Evolutionary conservation across 2,888 invertebrate species (phyloP).

Genomic region (Cantharis flavilabris): DNA sequence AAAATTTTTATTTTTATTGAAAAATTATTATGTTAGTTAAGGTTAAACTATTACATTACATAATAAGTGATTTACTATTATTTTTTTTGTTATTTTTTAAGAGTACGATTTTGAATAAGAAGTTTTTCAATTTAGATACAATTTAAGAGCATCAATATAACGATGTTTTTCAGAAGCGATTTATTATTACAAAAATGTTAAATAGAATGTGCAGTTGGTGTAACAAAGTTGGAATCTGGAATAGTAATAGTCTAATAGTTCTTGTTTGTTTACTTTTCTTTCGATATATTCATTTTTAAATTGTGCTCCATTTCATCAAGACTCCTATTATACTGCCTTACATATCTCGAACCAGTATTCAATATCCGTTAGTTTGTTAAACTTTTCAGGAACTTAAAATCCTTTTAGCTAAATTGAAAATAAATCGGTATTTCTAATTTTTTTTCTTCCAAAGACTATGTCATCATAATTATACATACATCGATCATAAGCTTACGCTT

Average conservation of each 20-base stretch:
- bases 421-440: not conserved
- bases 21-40: no score
- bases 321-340: not conserved
- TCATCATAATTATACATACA: not conserved
- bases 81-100: no score
- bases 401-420: not conserved
- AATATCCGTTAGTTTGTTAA: not conserved
- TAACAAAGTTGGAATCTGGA: not conserved
- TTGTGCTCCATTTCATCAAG: not conserved
- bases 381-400: not conserved
- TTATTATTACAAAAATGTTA: not conserved
- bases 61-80: no score
- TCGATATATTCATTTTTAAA: not conserved
- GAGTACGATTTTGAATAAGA: no score
- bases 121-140: no score
- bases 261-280: not conserved
- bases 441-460: not conserved
- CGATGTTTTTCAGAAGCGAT: not conserved
- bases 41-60: no score
- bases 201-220: not conserved
- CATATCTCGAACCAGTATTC: not conserved
- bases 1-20: no score
- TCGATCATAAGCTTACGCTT: not conserved
- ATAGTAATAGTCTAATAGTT: not conserved
- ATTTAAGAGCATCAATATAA: no score